Evolutionary conservation across 92 coral and sea anemone genomes (phyloP).

Genomic region (Zoanthus solanderi): DNA sequence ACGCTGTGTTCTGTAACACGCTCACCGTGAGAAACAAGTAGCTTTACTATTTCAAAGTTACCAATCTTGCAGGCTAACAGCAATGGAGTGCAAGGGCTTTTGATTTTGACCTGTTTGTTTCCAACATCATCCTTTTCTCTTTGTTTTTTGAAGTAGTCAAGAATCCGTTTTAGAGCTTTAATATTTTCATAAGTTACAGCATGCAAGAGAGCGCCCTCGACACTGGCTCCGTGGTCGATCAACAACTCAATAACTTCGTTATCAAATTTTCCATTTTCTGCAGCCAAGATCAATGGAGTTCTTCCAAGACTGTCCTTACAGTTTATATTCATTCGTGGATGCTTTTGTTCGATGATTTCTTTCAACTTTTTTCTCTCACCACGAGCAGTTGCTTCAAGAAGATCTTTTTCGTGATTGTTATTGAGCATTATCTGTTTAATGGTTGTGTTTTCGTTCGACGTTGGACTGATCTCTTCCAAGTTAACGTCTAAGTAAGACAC

Average conservation of each 20-base stretch:
- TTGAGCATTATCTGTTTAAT: no score
- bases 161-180: conserved; percentile 31
- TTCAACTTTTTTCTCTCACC: neutral
- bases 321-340: conserved; percentile 1
- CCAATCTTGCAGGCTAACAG: conserved; percentile 45
- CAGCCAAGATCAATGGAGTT: conserved; percentile 49
- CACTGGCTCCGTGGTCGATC: conserved; percentile 50
- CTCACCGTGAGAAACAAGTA: conserved; percentile 48
- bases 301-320: conserved; percentile 39
- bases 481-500: no score
- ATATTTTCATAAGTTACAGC: conserved; percentile 27
- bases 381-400: conserved; percentile 13
- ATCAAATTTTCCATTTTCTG: neutral
- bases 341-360: neutral
- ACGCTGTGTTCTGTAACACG: conserved; percentile 16
- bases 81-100: conserved; percentile 24
- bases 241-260: conserved; percentile 14
- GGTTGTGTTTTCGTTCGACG: no score
- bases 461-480: no score
- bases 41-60: conserved; percentile 47
- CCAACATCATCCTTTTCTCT: neutral
- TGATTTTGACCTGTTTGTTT: neutral
- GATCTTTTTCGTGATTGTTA: neutral
- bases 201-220: conserved; percentile 53
- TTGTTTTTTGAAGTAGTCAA: neutral